These are phyloP conservation scores for Nasalis larvatus DNA, from an alignment of 2,113 vertebrate genomes.

Conservation along the genomic window DNA sequence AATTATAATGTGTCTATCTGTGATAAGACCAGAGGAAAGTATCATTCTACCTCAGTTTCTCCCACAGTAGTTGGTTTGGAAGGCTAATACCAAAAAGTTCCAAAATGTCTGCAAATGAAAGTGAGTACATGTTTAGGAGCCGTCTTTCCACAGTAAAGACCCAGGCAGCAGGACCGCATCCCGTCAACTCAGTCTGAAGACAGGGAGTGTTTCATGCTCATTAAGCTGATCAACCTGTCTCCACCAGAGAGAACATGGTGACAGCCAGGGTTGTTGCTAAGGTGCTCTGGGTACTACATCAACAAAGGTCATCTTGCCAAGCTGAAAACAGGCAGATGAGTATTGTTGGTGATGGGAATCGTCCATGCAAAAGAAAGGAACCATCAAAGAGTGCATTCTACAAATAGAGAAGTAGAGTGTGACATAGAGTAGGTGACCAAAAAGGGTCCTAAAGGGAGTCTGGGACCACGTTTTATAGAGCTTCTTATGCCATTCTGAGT, in stretches of 20 bases:
- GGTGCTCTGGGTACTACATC: background rate
- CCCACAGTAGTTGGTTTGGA: background rate
- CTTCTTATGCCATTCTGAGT: background rate
- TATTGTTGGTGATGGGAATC: background rate
- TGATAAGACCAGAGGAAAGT: constrained; percentile 21
- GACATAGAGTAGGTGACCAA: background rate
- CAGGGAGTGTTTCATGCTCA: background rate
- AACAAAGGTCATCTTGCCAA: background rate
- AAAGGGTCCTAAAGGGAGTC: background rate
- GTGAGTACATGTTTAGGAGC: background rate
- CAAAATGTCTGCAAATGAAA: background rate
- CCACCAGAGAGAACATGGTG: background rate
- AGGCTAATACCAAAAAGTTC: background rate
- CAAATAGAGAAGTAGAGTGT: background rate
- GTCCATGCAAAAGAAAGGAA: background rate
- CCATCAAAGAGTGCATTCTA: background rate
- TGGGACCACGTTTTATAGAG: background rate
- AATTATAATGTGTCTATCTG: background rate
- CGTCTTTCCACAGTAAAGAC: background rate
- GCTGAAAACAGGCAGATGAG: background rate
- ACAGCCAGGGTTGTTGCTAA: background rate
- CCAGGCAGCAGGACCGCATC: background rate
- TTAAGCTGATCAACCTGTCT: background rate
- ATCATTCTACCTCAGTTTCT: background rate
- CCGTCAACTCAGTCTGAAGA: background rate